phyloP scores from a whole-genome alignment of 2,797 vertebrate species.

The Ctenopoma kingsleyae region DNA sequence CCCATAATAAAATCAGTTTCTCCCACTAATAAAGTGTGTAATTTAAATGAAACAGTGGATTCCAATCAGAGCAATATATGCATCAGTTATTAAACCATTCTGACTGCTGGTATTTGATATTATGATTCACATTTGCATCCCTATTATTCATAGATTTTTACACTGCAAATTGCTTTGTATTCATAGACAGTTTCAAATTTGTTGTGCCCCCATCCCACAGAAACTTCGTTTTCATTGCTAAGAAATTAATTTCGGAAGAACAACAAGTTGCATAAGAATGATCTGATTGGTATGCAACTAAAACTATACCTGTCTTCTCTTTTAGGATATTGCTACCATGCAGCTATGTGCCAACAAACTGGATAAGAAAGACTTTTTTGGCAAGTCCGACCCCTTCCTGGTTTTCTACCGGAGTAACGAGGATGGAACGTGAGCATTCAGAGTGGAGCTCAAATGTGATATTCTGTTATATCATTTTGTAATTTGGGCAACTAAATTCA shows the following conservation, averaged over 20 bases:
- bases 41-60: slow-evolving; percentile 49
- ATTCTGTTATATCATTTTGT: too few species aligned
- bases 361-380: slow-evolving; percentile 99
- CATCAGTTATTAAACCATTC: slow-evolving; percentile 18
- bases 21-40: slow-evolving; percentile 30
- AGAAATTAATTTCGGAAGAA: slow-evolving; percentile 6
- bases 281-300: slow-evolving; percentile 8
- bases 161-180: slow-evolving; percentile 25
- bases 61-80: slow-evolving; percentile 33
- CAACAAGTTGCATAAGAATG: slow-evolving; percentile 39
- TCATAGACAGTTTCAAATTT: slow-evolving; percentile 6
- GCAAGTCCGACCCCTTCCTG: slow-evolving; percentile 97
- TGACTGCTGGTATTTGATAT: slow-evolving; percentile 7
- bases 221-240: background rate
- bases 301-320: slow-evolving; percentile 30
- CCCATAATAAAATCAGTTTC: slow-evolving; percentile 42
- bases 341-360: slow-evolving; percentile 97
- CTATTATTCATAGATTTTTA: slow-evolving; percentile 9
- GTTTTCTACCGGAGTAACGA: slow-evolving; percentile 98
- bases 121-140: slow-evolving; percentile 37
- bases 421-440: slow-evolving; percentile 91
- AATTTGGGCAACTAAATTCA: background rate
- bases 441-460: background rate
- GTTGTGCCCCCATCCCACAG: background rate
- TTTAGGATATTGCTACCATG: slow-evolving; percentile 94